phyloP scores from a whole-genome alignment of 2,113 vertebrate species.

The Carollia perspicillata region DNA sequence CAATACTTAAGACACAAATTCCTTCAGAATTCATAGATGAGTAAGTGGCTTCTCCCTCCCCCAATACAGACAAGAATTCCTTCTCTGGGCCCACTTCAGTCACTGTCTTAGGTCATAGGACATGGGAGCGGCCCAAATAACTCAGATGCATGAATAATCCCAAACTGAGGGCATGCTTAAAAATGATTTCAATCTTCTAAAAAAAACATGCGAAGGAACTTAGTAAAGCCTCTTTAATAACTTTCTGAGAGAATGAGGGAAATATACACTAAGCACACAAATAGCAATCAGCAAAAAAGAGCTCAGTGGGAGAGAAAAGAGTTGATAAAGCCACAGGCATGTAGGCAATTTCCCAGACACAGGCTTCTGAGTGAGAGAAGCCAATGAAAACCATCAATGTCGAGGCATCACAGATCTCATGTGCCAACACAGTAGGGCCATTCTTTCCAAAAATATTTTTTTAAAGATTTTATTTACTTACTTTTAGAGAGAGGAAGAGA shows the following conservation, averaged over 20 bases:
- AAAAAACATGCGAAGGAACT: not conserved
- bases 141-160: not conserved
- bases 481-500: no score
- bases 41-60: not conserved
- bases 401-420: not conserved
- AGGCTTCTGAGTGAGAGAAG: not conserved
- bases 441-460: not conserved
- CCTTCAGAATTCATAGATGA: not conserved
- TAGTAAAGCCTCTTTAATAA: not conserved
- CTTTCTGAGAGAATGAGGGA: not conserved
- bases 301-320: not conserved
- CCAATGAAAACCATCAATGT: not conserved
- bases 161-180: not conserved
- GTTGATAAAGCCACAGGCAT: not conserved
- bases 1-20: constrained; percentile 21
- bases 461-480: no score
- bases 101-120: not conserved
- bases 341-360: not conserved
- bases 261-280: not conserved
- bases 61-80: not conserved
- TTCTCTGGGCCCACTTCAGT: not conserved
- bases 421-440: not conserved
- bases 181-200: constrained; percentile 38
- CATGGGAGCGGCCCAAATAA: not conserved
- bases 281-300: not conserved